Percentiles rank a stretch among this genome's conserved stretches.
These are phyloP conservation scores for Eledone cirrhosa DNA, from an alignment of 2,888 invertebrate species.

Conservation along the genomic window DNA sequence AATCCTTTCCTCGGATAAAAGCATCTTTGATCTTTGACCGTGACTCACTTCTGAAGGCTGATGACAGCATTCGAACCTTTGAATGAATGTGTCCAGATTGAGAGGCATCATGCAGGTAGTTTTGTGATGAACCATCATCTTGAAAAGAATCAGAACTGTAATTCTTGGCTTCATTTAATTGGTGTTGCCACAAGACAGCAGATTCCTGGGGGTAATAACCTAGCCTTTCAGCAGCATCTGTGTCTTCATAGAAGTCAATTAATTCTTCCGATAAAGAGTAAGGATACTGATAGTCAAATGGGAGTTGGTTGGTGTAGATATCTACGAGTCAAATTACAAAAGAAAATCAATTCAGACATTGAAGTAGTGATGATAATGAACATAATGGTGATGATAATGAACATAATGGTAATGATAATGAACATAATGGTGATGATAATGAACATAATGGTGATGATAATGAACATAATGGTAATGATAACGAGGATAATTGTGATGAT, in stretches of 20 bases:
- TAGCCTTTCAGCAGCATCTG: background rate
- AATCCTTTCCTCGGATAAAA: conserved; percentile 3
- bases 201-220: too few relatives aligned
- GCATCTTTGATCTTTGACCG: conserved; percentile 19
- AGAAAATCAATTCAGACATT: background rate
- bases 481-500: background rate
- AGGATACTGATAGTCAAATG: background rate
- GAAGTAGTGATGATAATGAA: background rate
- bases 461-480: background rate
- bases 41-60: conserved; percentile 21
- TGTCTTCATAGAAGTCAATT: background rate
- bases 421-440: too few relatives aligned
- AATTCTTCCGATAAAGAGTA: conserved; percentile 6
- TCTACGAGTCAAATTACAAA: background rate
- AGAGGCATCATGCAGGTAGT: background rate
- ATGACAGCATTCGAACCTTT: background rate
- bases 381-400: background rate
- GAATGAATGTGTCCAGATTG: background rate
- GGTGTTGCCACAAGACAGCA: too few relatives aligned
- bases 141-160: background rate
- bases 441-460: too few relatives aligned
- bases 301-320: conserved; percentile 14
- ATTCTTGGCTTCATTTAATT: too few relatives aligned
- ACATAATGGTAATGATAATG: background rate
- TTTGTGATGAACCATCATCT: background rate